phyloP scores from a whole-genome alignment of 2,888 invertebrate genomes.

The Hydrotaea cyrtoneurina region DNA sequence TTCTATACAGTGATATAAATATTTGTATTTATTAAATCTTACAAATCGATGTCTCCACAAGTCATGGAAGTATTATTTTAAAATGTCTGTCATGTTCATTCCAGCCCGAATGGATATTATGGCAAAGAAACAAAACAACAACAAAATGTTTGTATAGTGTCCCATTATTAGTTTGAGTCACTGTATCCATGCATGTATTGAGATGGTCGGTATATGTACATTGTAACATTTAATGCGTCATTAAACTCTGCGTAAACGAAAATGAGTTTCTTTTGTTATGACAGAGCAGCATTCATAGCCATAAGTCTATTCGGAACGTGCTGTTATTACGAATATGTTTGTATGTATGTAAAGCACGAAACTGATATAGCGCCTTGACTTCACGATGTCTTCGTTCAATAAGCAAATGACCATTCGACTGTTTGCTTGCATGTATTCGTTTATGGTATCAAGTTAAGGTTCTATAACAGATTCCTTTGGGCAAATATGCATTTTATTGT shows the following conservation, averaged over 20 bases:
- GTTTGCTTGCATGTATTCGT: conserved; percentile 6
- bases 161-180: neutral
- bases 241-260: conserved; percentile 47
- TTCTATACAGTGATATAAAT: no score
- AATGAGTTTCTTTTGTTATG: conserved; percentile 42
- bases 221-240: conserved; percentile 63
- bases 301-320: neutral
- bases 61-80: no score
- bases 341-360: conserved; percentile 18
- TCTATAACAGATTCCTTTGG: conserved; percentile 21
- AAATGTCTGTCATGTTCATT: no score
- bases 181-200: neutral
- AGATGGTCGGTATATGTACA: neutral
- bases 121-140: neutral
- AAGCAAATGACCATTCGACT: conserved; percentile 20
- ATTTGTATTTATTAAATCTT: no score
- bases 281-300: neutral
- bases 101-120: no score
- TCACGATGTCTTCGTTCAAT: neutral
- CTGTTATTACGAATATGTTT: no score
- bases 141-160: neutral
- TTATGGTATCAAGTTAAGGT: conserved; percentile 11
- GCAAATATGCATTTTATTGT: neutral
- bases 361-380: conserved; percentile 11
- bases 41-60: no score